These are phyloP conservation scores for Eurytemora carolleeae DNA, from an alignment of 1,140 invertebrate genomes.

Conservation along the genomic window DNA sequence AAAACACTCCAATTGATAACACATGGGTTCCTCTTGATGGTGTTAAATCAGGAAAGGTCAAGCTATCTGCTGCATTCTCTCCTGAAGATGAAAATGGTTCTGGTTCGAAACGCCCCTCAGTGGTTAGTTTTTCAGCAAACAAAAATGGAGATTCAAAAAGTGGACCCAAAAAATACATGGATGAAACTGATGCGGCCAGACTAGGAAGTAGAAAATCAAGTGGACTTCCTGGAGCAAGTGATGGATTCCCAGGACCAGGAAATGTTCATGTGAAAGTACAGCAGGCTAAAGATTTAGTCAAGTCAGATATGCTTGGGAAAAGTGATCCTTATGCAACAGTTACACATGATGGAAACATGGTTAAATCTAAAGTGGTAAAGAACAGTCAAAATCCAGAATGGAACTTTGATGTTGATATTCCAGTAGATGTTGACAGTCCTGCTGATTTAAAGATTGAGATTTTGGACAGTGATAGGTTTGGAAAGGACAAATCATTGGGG, in stretches of 20 bases:
- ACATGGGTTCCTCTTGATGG: not conserved
- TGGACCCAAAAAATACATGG: not conserved
- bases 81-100: not conserved
- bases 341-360: conserved; percentile 65
- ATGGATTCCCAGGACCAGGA: not conserved
- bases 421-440: conserved; percentile 16
- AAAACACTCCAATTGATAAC: not conserved
- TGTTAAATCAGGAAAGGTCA: not conserved
- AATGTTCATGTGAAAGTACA: not conserved
- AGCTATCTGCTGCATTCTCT: not conserved
- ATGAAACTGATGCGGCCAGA: not conserved
- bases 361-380: conserved; percentile 66
- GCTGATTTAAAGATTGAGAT: conserved; percentile 19
- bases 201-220: not conserved
- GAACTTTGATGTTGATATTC: conserved; percentile 65
- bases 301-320: not conserved
- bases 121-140: too few relatives aligned
- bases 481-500: conserved; percentile 20
- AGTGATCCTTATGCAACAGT: conserved; percentile 71
- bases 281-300: conserved; percentile 36
- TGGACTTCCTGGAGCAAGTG: not conserved
- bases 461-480: conserved; percentile 20
- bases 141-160: not conserved
- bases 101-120: not conserved
- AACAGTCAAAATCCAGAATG: conserved; percentile 81